phyloP scores from a whole-genome alignment of 2,888 invertebrate genomes.

The Euplagia quadripunctaria region DNA sequence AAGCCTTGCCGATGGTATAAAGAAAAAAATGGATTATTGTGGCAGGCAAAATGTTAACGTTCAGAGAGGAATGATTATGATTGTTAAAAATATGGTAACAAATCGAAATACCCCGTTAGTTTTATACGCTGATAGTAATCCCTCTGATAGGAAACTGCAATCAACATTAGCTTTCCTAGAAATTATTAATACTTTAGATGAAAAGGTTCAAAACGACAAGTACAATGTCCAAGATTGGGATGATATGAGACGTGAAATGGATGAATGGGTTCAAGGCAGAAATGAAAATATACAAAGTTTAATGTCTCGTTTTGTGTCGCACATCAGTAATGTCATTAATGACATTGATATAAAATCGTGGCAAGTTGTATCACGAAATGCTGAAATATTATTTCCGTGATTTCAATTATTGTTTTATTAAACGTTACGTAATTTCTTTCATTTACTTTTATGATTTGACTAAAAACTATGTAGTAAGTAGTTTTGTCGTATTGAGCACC shows the following conservation, averaged over 20 bases:
- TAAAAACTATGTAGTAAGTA: too few species aligned
- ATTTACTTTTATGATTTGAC: too few species aligned
- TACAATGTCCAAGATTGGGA: background rate
- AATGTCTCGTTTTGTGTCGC: background rate
- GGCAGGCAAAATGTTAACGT: slow-evolving; percentile 26
- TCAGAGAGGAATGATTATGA: slow-evolving; percentile 36
- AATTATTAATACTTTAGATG: slow-evolving; percentile 46
- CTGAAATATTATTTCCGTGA: slow-evolving; percentile 6
- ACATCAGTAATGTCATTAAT: background rate
- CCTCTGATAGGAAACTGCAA: slow-evolving; percentile 35
- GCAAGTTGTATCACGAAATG: background rate
- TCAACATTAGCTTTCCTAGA: slow-evolving; percentile 60
- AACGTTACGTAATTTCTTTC: too few species aligned
- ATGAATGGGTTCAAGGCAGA: background rate
- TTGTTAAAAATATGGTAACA: slow-evolving; percentile 49
- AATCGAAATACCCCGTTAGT: slow-evolving; percentile 57
- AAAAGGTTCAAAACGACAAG: background rate
- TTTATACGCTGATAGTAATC: slow-evolving; percentile 19
- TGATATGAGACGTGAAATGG: background rate
- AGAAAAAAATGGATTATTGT: background rate
- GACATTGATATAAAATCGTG: background rate
- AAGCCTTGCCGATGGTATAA: background rate
- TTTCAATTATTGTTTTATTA: background rate
- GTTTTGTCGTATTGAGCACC: too few species aligned
- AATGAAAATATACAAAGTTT: background rate